These are phyloP conservation scores for Sterrhoptilus dennistouni DNA, from an alignment of 2,113 vertebrate species.

Conservation along the genomic window DNA sequence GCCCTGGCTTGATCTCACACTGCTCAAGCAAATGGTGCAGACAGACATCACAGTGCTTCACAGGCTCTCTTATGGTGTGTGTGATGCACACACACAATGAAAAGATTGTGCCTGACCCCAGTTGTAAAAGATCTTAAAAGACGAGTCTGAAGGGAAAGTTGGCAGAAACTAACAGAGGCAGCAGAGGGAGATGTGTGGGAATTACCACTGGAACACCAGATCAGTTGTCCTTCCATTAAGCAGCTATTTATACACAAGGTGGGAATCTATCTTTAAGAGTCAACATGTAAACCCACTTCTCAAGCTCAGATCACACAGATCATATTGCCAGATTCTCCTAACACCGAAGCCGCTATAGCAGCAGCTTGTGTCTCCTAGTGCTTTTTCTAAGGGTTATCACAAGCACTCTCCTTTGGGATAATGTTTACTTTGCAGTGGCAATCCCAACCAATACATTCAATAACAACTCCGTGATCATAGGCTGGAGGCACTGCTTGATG, in stretches of 20 bases:
- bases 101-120: background rate
- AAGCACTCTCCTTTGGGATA: background rate
- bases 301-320: background rate
- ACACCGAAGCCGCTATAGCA: background rate
- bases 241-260: background rate
- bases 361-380: background rate
- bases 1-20: background rate
- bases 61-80: accelerated
- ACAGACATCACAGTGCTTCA: background rate
- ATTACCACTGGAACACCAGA: accelerated
- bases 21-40: background rate
- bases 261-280: background rate
- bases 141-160: background rate
- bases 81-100: background rate
- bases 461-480: background rate
- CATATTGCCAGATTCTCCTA: background rate
- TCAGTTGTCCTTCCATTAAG: background rate
- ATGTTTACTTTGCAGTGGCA: background rate
- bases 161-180: background rate
- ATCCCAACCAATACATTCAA: background rate
- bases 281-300: background rate
- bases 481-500: background rate
- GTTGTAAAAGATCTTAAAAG: background rate
- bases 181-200: background rate
- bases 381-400: background rate